phyloP scores from a whole-genome alignment of 35 echinoderm and acorn worm species.

The Lytechinus pictus region DNA sequence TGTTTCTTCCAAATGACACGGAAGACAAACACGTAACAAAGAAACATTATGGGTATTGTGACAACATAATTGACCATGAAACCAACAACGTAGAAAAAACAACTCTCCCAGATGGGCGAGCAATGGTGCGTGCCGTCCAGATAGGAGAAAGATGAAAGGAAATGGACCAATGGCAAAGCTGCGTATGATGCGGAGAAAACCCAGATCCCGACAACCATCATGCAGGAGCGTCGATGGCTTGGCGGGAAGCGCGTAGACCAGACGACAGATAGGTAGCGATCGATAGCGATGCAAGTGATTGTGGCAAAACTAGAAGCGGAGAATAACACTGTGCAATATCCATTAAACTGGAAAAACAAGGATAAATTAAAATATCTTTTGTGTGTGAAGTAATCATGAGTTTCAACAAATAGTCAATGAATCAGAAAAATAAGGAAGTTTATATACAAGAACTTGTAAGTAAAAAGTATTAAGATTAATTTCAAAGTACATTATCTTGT shows the following conservation, averaged over 20 bases:
- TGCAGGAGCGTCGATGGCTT: neutral
- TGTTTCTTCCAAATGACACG: slow-evolving; percentile 22
- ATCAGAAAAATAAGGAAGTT: no score
- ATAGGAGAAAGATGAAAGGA: neutral
- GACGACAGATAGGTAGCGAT: slow-evolving; percentile 44
- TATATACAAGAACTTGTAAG: no score
- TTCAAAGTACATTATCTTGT: no score
- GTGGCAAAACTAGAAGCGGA: slow-evolving; percentile 4
- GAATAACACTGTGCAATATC: neutral
- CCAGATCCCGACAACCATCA: slow-evolving; percentile 22
- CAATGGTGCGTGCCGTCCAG: slow-evolving; percentile 12
- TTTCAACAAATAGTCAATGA: no score
- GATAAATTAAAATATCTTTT: neutral
- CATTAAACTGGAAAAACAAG: neutral
- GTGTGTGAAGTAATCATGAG: no score
- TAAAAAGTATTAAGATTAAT: no score
- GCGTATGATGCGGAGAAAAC: neutral
- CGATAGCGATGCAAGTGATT: slow-evolving; percentile 32
- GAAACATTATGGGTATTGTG: slow-evolving; percentile 25
- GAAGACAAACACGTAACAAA: slow-evolving; percentile 25
- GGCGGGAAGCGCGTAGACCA: slow-evolving; percentile 43
- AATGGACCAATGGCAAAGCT: neutral
- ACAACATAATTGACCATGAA: slow-evolving; percentile 30
- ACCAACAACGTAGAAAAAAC: slow-evolving; percentile 35
- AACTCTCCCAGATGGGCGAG: slow-evolving; percentile 3